These are phyloP conservation scores for Phaetusa simplex DNA, from an alignment of 2,113 vertebrate genomes.

Conservation along the genomic window DNA sequence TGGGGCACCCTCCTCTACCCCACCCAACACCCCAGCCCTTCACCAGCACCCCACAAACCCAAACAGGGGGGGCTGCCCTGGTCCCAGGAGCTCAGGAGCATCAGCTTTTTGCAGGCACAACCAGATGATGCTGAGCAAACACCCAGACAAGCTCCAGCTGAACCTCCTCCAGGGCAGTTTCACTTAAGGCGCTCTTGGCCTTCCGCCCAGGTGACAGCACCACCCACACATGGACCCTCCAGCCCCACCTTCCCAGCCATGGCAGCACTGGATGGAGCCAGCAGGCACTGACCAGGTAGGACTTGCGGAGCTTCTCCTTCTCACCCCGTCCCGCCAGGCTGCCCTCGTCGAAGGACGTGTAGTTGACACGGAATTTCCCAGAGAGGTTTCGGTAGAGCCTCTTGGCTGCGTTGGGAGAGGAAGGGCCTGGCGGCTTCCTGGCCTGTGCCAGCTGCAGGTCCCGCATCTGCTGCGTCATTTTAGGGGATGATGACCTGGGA, in stretches of 20 bases:
- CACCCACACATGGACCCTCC: rapidly evolving
- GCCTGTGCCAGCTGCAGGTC: constrained; percentile 78
- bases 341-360: constrained; percentile 81
- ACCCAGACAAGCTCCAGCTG: background rate
- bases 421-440: constrained; percentile 81
- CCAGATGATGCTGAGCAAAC: background rate
- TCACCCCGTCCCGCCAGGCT: constrained; percentile 77
- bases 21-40: background rate
- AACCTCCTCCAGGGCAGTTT: background rate
- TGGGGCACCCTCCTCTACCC: rapidly evolving
- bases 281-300: constrained; percentile 77
- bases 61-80: background rate
- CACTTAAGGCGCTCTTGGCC: background rate
- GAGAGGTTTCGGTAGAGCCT: constrained; percentile 93
- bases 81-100: background rate
- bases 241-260: rapidly evolving
- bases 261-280: background rate
- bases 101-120: background rate
- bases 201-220: background rate
- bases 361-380: constrained; percentile 88
- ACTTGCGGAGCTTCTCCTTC: constrained; percentile 86
- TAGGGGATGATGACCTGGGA: constrained; percentile 83
- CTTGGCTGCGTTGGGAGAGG: constrained; percentile 87
- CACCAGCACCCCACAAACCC: background rate
- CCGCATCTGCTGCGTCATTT: constrained; percentile 87